phyloP scores from a whole-genome alignment of 2,888 invertebrate species.

The Eupithecia exiguata region DNA sequence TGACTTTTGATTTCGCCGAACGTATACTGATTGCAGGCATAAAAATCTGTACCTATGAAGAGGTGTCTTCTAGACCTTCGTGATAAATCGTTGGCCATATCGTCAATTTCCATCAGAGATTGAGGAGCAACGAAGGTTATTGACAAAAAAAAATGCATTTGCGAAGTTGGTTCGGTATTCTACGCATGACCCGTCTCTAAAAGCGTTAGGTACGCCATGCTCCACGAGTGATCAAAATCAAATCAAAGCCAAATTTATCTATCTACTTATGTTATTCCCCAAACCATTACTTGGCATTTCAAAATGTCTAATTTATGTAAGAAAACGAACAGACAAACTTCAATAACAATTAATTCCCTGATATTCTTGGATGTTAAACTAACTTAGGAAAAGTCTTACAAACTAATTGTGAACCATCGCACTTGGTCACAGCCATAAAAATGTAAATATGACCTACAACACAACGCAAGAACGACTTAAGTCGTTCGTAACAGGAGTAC shows the following conservation, averaged over 20 bases:
- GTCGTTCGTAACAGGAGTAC: constrained; percentile 34
- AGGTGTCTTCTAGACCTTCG: not conserved
- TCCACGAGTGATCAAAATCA: not conserved
- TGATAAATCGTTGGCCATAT: too few relatives aligned
- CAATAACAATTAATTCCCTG: not conserved
- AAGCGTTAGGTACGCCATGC: not conserved
- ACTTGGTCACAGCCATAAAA: constrained; percentile 22
- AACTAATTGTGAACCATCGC: constrained; percentile 15
- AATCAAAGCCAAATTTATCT: not conserved
- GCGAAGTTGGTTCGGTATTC: too few relatives aligned
- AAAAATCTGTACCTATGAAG: not conserved
- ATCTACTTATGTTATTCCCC: too few relatives aligned
- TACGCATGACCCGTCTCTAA: not conserved
- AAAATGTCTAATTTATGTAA: not conserved
- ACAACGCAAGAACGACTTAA: constrained; percentile 40
- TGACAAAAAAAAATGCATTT: too few relatives aligned
- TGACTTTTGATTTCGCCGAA: not conserved
- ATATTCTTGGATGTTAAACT: not conserved
- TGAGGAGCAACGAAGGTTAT: not conserved
- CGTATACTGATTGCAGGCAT: not conserved
- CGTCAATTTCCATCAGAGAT: not conserved
- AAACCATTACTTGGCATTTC: not conserved
- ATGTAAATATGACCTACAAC: constrained; percentile 32
- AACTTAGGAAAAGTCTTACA: not conserved
- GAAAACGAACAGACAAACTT: not conserved